phyloP scores from a whole-genome alignment of 2,797 vertebrate genomes.

The Microchirus variegatus region DNA sequence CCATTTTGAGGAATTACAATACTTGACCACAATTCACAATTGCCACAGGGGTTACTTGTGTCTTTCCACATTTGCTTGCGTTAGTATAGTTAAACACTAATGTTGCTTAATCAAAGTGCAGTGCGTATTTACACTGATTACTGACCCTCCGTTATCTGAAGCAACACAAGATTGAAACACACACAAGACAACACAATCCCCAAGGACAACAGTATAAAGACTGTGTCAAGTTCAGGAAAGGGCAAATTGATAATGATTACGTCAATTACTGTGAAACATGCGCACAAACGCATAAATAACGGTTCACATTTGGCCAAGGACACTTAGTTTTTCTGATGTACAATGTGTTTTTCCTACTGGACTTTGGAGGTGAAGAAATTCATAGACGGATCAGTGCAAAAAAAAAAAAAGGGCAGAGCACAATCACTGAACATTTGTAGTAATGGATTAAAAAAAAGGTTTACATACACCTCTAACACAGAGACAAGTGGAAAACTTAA shows the following conservation, averaged over 20 bases:
- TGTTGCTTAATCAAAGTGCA: not conserved
- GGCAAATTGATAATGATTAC: slow-evolving; percentile 23
- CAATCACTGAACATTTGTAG: not conserved
- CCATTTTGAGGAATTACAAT: not conserved
- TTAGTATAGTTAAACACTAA: not conserved
- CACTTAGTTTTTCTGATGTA: slow-evolving; percentile 13
- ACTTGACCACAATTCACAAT: not conserved
- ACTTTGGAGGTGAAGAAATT: too few relatives aligned
- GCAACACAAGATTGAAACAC: not conserved
- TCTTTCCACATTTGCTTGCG: not conserved
- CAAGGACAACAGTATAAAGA: slow-evolving; percentile 27
- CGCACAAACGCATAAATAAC: not conserved
- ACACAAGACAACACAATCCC: not conserved
- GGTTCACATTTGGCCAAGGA: slow-evolving; percentile 37
- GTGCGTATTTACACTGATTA: not conserved
- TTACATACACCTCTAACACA: not conserved
- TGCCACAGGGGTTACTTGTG: not conserved
- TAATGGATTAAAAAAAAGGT: not conserved
- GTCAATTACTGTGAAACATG: slow-evolving; percentile 7
- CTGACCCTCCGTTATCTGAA: not conserved
- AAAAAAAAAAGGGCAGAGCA: too few relatives aligned
- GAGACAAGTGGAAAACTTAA: too few relatives aligned
- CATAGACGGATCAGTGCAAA: too few relatives aligned
- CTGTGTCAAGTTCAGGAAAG: not conserved
- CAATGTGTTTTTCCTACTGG: too few relatives aligned